Evolutionary conservation across 2,888 invertebrate genomes (phyloP).

Genomic region (Heteromurus nitidus): DNA sequence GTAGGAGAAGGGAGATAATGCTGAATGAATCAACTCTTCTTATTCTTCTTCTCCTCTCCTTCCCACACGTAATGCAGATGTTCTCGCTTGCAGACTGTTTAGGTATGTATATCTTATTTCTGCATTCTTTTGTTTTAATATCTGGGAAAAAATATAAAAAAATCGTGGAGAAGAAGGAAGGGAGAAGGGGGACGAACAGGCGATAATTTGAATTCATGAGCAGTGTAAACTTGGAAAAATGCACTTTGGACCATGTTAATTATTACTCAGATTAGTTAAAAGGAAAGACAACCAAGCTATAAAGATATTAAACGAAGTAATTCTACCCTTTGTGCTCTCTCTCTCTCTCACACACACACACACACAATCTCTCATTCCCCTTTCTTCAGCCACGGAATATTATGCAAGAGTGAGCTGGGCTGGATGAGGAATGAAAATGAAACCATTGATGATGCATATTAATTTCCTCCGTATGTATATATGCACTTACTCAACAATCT

Average conservation of each 20-base stretch:
- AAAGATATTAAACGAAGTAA: slow-evolving; percentile 15
- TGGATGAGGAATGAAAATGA: neutral
- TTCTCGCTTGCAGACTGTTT: too few species aligned
- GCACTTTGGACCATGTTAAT: slow-evolving; percentile 38
- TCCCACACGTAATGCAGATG: too few species aligned
- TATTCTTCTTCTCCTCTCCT: too few species aligned
- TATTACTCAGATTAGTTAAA: slow-evolving; percentile 29
- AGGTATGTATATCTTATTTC: too few species aligned
- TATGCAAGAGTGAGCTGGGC: too few species aligned
- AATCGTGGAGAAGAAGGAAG: too few species aligned
- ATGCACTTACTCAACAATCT: neutral
- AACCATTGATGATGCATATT: slow-evolving; percentile 16
- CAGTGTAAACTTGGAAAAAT: slow-evolving; percentile 26
- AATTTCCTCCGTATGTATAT: neutral
- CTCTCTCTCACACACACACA: neutral
- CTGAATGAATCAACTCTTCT: too few species aligned
- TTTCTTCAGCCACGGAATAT: neutral
- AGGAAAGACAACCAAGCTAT: slow-evolving; percentile 22
- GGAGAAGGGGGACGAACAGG: too few species aligned
- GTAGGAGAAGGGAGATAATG: too few species aligned
- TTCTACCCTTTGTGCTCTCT: neutral
- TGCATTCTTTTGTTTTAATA: too few species aligned
- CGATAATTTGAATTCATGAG: slow-evolving; percentile 45
- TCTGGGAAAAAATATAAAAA: too few species aligned
- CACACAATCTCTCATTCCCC: neutral